A percentile compares a stretch with the other conserved stretches of the same genome.
Evolutionary conservation across 2,888 invertebrate species (phyloP).

Genomic region (Cephus pygmeus): DNA sequence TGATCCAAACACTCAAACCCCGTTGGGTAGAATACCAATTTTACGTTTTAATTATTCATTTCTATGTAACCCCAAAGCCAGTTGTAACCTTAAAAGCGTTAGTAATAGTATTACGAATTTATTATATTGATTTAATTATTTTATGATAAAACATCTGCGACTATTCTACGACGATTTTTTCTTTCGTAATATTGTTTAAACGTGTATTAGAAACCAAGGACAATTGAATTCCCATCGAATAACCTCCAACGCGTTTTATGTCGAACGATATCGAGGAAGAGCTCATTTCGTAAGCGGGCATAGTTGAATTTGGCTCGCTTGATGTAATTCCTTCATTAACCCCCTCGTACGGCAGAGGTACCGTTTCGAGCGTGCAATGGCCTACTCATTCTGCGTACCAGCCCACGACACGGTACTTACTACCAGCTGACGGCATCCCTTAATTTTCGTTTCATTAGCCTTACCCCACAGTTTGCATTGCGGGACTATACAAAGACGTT

Average conservation of each 20-base stretch:
- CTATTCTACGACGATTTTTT: not conserved
- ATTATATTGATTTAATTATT: not conserved
- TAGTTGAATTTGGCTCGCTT: constrained; percentile 29
- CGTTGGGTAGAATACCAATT: not conserved
- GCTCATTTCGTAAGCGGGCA: constrained; percentile 6
- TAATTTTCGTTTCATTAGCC: constrained; percentile 50
- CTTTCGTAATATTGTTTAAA: not conserved
- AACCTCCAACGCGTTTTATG: constrained; percentile 26
- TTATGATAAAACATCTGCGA: not conserved
- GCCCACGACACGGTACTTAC: constrained; percentile 41
- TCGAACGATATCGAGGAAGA: constrained; percentile 22
- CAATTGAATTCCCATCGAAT: not conserved
- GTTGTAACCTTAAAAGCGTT: not conserved
- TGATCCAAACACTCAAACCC: not conserved
- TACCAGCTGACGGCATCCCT: constrained; percentile 45
- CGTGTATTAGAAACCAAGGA: not conserved
- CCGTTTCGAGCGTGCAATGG: constrained; percentile 27
- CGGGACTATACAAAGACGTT: constrained; percentile 18
- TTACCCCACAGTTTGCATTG: constrained; percentile 12
- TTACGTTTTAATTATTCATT: no score
- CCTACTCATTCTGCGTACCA: constrained; percentile 26
- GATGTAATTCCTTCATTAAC: constrained; percentile 47
- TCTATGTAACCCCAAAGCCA: not conserved
- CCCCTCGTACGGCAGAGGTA: constrained; percentile 27
- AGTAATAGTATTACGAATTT: not conserved